Percentiles rank a stretch among this genome's conserved stretches.
These are phyloP conservation scores for Amblyopsis rosae DNA, from an alignment of 2,113 vertebrate species.

Conservation along the genomic window DNA sequence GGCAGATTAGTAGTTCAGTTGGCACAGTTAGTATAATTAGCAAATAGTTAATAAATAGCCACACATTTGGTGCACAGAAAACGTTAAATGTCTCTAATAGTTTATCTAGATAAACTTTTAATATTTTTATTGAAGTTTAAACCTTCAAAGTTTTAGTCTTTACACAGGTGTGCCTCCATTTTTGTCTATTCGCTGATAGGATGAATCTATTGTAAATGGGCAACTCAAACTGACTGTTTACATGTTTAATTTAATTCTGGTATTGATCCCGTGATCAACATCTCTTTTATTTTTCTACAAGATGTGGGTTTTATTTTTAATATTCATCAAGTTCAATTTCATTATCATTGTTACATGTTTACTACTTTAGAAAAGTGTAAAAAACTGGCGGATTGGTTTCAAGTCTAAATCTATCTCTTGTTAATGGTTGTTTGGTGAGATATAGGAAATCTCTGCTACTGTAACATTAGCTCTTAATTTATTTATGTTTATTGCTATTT, in stretches of 20 bases:
- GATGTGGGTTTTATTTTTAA: conserved; percentile 16
- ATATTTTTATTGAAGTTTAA: too few relatives aligned
- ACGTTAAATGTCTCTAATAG: too few relatives aligned
- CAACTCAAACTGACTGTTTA: conserved; percentile 6
- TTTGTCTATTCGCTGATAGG: too few relatives aligned
- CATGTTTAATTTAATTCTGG: conserved; percentile 33
- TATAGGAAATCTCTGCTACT: not conserved
- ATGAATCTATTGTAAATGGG: too few relatives aligned
- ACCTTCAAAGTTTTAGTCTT: too few relatives aligned
- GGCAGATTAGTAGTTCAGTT: too few relatives aligned
- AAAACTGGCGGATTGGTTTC: conserved; percentile 7
- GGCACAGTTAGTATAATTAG: too few relatives aligned
- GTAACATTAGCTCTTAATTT: conserved; percentile 33
- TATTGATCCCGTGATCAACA: conserved; percentile 21
- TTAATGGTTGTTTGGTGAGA: not conserved
- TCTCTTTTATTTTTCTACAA: not conserved
- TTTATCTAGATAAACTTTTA: too few relatives aligned
- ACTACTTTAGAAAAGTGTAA: conserved; percentile 9
- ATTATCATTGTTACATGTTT: conserved; percentile 12
- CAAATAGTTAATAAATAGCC: too few relatives aligned
- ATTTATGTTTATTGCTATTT: conserved; percentile 36
- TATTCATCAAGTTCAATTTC: conserved; percentile 27
- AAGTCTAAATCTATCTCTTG: conserved; percentile 9
- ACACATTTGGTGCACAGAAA: too few relatives aligned
- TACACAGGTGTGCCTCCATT: too few relatives aligned